A percentile compares a stretch with the other conserved stretches of the same genome.
These are phyloP conservation scores for Vanessa atalanta DNA, from an alignment of 1,140 invertebrate species.

Conservation along the genomic window DNA sequence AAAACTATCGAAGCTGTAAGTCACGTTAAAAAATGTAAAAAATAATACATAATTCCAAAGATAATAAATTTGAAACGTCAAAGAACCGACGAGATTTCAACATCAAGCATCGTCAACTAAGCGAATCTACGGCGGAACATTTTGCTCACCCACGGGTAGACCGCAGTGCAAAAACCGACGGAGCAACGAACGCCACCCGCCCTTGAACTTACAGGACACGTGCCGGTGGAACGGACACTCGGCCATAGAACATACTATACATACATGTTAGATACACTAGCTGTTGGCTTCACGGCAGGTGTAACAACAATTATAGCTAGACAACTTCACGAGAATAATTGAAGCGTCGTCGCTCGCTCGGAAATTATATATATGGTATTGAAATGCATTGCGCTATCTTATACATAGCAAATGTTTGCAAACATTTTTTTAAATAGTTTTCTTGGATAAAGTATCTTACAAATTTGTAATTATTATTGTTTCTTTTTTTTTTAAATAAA, in stretches of 20 bases:
- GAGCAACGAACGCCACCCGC: conserved; percentile 58
- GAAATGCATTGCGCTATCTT: background rate
- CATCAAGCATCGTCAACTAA: conserved; percentile 11
- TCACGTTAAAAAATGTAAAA: background rate
- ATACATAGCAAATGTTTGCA: too few species aligned
- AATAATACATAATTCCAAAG: background rate
- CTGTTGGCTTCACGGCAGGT: conserved; percentile 16
- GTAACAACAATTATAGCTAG: conserved; percentile 16
- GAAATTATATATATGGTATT: conserved; percentile 1
- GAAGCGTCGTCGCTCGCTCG: background rate
- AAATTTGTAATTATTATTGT: background rate
- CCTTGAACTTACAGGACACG: conserved; percentile 65
- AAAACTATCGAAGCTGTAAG: background rate
- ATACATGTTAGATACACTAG: conserved; percentile 4
- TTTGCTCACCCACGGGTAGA: conserved; percentile 24
- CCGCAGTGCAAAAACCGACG: conserved; percentile 49
- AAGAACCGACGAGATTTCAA: conserved; percentile 11
- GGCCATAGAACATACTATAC: conserved; percentile 15
- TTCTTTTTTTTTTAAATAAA: too few species aligned
- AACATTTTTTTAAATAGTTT: too few species aligned
- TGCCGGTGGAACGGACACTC: conserved; percentile 49
- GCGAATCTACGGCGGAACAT: conserved; percentile 15
- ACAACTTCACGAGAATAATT: conserved; percentile 6
- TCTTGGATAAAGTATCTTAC: too few species aligned
- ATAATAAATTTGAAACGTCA: background rate